A percentile compares a stretch with the other conserved stretches of the same genome.
Conservation (phyloP, 2,113 vertebrate species). For the Cochlearius cochlearius region DNA sequence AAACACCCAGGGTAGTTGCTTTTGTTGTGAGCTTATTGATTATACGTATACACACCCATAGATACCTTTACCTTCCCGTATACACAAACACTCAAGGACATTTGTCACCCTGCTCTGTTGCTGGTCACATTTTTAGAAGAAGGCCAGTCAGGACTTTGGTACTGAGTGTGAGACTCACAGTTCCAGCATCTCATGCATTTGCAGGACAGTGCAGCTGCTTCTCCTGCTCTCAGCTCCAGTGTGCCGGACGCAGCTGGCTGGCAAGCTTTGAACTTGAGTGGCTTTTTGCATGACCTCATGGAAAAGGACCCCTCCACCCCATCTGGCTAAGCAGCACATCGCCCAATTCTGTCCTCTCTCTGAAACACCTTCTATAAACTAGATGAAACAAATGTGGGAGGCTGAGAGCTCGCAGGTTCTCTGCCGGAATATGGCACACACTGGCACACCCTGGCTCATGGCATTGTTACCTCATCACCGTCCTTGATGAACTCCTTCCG, state of each 20-base stretch:
- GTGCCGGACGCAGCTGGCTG: not conserved
- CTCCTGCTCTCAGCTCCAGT: not conserved
- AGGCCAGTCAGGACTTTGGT: not conserved
- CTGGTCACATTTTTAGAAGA: not conserved
- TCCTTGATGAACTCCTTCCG: constrained; percentile 93
- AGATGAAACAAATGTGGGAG: not conserved
- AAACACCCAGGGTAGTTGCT: not conserved
- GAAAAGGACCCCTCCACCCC: not conserved
- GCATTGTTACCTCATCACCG: constrained; percentile 79
- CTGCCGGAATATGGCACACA: fast-evolving
- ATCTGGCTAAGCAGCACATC: not conserved
- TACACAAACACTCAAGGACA: not conserved
- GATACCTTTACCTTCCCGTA: not conserved
- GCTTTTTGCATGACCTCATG: not conserved
- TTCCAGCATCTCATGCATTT: not conserved
- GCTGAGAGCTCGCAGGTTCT: not conserved
- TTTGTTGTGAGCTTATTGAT: not conserved
- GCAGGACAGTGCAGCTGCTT: not conserved
- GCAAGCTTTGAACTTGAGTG: not conserved
- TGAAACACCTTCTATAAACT: not conserved
- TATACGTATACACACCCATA: not conserved
- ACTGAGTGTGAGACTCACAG: not conserved
- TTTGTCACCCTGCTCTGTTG: not conserved
- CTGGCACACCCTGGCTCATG: not conserved
- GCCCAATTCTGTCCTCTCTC: not conserved